A percentile compares a stretch with the other conserved stretches of the same genome.
Conservation (phyloP, 1,140 invertebrate species). For the Drosophila trapezifrons region DNA sequence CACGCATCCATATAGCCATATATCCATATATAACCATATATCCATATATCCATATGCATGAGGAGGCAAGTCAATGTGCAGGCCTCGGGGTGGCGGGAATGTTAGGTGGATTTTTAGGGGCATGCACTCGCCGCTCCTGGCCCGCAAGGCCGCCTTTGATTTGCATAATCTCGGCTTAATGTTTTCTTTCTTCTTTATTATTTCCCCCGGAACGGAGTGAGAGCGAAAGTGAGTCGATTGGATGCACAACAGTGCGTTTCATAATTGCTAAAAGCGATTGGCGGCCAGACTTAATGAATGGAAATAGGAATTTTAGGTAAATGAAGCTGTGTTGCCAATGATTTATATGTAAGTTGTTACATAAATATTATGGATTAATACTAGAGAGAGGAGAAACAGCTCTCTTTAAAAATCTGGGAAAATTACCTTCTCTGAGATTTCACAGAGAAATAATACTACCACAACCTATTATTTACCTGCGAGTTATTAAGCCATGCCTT, state of each 20-base stretch:
- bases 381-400: too few species aligned
- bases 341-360: too few species aligned
- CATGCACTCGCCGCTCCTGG: slow-evolving; percentile 35
- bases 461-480: too few species aligned
- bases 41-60: slow-evolving; percentile 64
- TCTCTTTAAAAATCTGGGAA: too few species aligned
- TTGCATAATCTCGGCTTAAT: slow-evolving; percentile 74
- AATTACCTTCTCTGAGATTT: too few species aligned
- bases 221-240: slow-evolving; percentile 34
- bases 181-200: slow-evolving; percentile 28
- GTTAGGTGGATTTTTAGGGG: slow-evolving; percentile 14
- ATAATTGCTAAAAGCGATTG: too few species aligned
- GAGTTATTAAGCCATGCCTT: background rate
- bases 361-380: too few species aligned
- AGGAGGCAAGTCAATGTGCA: slow-evolving; percentile 62
- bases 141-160: slow-evolving; percentile 67
- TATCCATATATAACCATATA: slow-evolving; percentile 10
- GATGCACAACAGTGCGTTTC: slow-evolving; percentile 9
- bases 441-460: too few species aligned
- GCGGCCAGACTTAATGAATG: too few species aligned
- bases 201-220: slow-evolving; percentile 10
- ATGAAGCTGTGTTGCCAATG: too few species aligned
- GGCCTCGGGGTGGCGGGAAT: background rate
- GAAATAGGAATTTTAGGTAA: too few species aligned
- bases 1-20: slow-evolving; percentile 39